A percentile compares a stretch with the other conserved stretches of the same genome.
phyloP scores from a whole-genome alignment of 2,113 vertebrate genomes.

The Phylloscopus trochiloides region DNA sequence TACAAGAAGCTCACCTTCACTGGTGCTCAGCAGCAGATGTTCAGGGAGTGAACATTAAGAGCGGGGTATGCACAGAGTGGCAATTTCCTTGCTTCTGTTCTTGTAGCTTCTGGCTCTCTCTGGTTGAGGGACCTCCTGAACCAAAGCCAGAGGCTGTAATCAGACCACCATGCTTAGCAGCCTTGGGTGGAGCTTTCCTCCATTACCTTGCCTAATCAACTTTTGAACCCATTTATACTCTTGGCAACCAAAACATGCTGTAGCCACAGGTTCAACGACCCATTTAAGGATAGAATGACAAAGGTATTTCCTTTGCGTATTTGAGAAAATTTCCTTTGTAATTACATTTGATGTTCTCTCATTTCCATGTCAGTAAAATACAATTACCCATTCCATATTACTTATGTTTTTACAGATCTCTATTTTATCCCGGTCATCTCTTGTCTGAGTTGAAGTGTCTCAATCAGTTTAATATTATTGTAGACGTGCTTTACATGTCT shows the following conservation, averaged over 20 bases:
- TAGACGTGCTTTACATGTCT: not conserved
- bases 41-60: not conserved
- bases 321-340: not conserved
- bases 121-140: not conserved
- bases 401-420: not conserved
- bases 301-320: not conserved
- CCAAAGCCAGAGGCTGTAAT: not conserved
- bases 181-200: not conserved
- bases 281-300: constrained; percentile 5
- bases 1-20: not conserved
- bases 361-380: not conserved
- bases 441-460: not conserved
- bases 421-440: not conserved
- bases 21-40: not conserved
- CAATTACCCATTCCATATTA: not conserved
- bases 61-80: not conserved
- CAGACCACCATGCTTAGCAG: not conserved
- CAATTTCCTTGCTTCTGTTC: not conserved
- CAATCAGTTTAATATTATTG: not conserved
- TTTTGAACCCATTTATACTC: not conserved
- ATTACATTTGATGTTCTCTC: not conserved
- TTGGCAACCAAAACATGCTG: not conserved
- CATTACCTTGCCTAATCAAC: constrained; percentile 1
- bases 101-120: not conserved
- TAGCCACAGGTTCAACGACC: not conserved